Percentiles rank a stretch among this genome's conserved stretches.
Evolutionary conservation across 2,888 invertebrate species (phyloP).

Genomic region (Buathra laborator): DNA sequence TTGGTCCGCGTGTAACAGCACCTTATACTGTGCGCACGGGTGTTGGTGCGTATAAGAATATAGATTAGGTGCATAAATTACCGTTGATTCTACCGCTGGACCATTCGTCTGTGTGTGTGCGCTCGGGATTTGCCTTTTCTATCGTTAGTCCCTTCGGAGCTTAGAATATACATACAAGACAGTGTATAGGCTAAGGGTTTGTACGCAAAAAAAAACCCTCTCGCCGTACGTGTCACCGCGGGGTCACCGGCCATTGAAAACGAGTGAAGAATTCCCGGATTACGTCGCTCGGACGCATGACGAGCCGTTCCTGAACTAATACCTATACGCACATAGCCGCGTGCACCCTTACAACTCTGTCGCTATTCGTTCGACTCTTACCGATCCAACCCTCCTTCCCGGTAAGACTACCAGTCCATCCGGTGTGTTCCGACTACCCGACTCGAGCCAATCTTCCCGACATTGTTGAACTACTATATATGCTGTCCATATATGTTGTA

Average conservation of each 20-base stretch:
- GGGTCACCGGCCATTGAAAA: conserved; percentile 53
- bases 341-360: background rate
- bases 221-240: conserved; percentile 34
- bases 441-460: conserved; percentile 5
- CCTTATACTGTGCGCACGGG: background rate
- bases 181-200: background rate
- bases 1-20: conserved; percentile 48
- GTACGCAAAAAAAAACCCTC: conserved; percentile 32
- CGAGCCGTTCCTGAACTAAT: conserved; percentile 15
- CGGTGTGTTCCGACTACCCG: conserved; percentile 4
- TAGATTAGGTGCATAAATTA: conserved; percentile 30
- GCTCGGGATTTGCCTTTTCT: conserved; percentile 25
- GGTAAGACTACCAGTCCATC: conserved; percentile 20
- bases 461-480: background rate
- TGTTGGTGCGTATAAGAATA: conserved; percentile 1
- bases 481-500: background rate
- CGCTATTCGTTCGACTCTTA: background rate
- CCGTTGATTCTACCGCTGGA: background rate
- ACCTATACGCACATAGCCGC: background rate
- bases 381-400: background rate
- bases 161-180: background rate
- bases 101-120: conserved; percentile 11
- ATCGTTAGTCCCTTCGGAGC: conserved; percentile 14
- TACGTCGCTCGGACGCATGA: conserved; percentile 25
- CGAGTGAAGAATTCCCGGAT: conserved; percentile 37